Evolutionary conservation across 1,140 invertebrate species (phyloP), one percentile per base, ranked within the genome.

Genomic region (Atta texana): DNA sequence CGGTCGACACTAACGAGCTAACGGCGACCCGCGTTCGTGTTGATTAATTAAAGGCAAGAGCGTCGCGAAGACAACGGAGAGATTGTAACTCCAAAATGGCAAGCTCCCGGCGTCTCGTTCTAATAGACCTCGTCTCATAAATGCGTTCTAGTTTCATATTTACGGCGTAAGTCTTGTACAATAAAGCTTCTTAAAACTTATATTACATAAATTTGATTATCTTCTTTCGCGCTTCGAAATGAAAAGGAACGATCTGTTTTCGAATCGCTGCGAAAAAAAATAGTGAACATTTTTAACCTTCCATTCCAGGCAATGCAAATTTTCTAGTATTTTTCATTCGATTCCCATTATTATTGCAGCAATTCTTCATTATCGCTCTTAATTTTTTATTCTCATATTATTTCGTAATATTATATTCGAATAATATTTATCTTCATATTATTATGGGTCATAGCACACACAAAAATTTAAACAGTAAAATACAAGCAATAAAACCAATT

Each of bases 1-100:
- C 81, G 74, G 81, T 81, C 87, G 55, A 66, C 53, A 69, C 49
- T 93, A 92, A 94, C 88, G 71, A 93, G 84, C 63, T 93, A 92
- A 93, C 87, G 88, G 91, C 78, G 68, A 91, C 69, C 61, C 28
- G 69, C 57, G 80, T 63, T 89, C 74, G 21, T n/a, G 57, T 55
- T 85, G 59, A 61, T 86, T 90, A 84, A 84, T 84, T 84, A 84
- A 82, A 55, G n/a, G 68, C 80, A 57, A 18, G 18, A 53, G n/a
- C 21, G 44, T 49, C 55, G 24, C 16, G 24, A 21, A 84, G 55
- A 74, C 21, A 82, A 82, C 39, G 24, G 28, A 31, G 24, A 61
- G 12, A 63, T 84, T 75, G 49, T 24, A 53, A 7, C 14, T 61
- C n/a, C 21, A n/a, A n/a, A 61, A 24, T 16, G 14, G 28, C 31